Percentiles rank a stretch among this genome's conserved stretches.
Evolutionary conservation across 2,888 invertebrate species (phyloP).

Genomic region (Parochlus steinenii): DNA sequence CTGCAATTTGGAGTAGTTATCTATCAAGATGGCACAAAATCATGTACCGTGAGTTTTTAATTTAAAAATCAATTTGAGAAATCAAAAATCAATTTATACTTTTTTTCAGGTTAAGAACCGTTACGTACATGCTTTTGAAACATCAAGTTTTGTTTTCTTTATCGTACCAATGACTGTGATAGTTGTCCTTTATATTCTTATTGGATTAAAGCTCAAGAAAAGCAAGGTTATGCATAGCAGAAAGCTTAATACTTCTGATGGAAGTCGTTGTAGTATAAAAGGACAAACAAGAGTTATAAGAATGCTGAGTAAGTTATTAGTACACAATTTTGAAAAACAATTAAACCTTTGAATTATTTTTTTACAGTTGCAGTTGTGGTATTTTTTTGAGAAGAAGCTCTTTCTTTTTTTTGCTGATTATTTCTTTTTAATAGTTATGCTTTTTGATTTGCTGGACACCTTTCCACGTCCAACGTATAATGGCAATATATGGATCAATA

Average conservation of each 20-base stretch:
- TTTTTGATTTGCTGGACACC: slow-evolving; percentile 79
- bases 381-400: no score
- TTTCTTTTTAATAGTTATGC: no score
- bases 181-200: slow-evolving; percentile 61
- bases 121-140: slow-evolving; percentile 53
- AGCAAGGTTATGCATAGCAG: slow-evolving; percentile 42
- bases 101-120: slow-evolving; percentile 25
- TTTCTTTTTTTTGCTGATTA: no score
- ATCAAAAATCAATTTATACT: not conserved
- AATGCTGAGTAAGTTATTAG: slow-evolving; percentile 53
- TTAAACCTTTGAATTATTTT: slow-evolving; percentile 7
- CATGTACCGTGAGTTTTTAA: slow-evolving; percentile 25
- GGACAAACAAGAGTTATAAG: slow-evolving; percentile 52
- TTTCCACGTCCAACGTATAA: slow-evolving; percentile 77
- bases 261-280: slow-evolving; percentile 11
- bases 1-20: slow-evolving; percentile 28
- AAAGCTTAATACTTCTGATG: slow-evolving; percentile 31
- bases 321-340: not conserved
- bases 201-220: slow-evolving; percentile 52
- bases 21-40: slow-evolving; percentile 21
- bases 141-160: slow-evolving; percentile 70
- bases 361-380: slow-evolving; percentile 68
- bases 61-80: slow-evolving; percentile 2
- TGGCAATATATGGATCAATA: slow-evolving; percentile 52
- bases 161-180: slow-evolving; percentile 77